Conservation (phyloP, 2,888 invertebrate genomes). For the Eilema caniola region DNA sequence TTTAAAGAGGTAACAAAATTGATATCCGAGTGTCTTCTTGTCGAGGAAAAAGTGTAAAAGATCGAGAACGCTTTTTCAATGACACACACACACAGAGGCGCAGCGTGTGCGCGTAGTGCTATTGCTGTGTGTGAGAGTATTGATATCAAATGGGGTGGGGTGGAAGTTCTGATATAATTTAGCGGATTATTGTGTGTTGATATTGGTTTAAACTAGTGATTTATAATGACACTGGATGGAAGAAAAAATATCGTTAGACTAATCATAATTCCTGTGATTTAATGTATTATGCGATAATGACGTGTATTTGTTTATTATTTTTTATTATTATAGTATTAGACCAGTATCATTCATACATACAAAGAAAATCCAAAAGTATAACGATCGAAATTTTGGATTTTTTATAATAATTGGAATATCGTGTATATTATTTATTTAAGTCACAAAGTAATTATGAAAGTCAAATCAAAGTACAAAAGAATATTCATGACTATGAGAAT, state of each 20-base stretch:
- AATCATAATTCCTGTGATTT: background rate
- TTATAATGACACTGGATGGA: background rate
- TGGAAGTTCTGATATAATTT: slow-evolving; percentile 48
- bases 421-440: too few species aligned
- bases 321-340: too few species aligned
- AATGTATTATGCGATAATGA: too few species aligned
- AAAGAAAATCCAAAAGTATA: too few species aligned
- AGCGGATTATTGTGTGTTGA: background rate
- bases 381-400: too few species aligned
- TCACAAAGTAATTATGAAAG: too few species aligned
- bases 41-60: slow-evolving; percentile 44
- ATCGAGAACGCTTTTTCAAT: slow-evolving; percentile 27
- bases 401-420: too few species aligned
- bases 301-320: too few species aligned
- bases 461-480: too few species aligned
- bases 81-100: slow-evolving; percentile 18
- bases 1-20: slow-evolving; percentile 17
- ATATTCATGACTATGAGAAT: too few species aligned
- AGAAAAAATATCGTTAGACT: background rate
- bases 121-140: slow-evolving; percentile 26
- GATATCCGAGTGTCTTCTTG: slow-evolving; percentile 17
- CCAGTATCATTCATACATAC: too few species aligned
- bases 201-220: background rate
- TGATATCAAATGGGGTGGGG: slow-evolving; percentile 47
- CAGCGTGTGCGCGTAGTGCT: slow-evolving; percentile 18